Evolutionary conservation across 2,888 invertebrate species (phyloP), one percentile per base, ranked within the genome.

Genomic region (Endotricha flammealis): DNA sequence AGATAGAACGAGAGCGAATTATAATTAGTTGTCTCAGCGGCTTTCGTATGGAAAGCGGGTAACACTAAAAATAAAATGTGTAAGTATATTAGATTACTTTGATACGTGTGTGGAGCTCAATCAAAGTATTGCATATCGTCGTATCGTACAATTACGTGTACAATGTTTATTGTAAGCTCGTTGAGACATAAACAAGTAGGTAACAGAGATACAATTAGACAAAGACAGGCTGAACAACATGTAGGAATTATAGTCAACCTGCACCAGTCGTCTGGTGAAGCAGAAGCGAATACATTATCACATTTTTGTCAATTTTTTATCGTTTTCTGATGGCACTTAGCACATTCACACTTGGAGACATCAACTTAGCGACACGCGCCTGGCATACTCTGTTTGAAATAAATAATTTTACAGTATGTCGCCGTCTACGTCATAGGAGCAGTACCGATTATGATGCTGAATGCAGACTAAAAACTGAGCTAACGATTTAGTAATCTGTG

Each of bases 301-400:
- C 57, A 61, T 53, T 57, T 57, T 52, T 42, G 50, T 52, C 48
- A 41, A 51, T 43, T 46, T 50, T n/a, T 38, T 46, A 44, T 48
- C 55, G 48, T 53, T 43, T 46, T 33, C 45, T 22, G 36, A 60
- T 60, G 59, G 58, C 62, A 58, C 57, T 48, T 53, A 43, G 40
- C 51, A 50, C 46, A 45, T 52, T 50, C 42, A 56, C 29, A 34
- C 25, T 6, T 17, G 30, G 20, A 51, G 42, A 42, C 32, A 49
- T 38, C 30, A 43, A 44, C 44, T 41, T 31, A 31, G 41, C 20
- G 41, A 40, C 50, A 48, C 51, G 33, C 34, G 41, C 17, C 17
- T 30, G 17, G 17, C 14, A 36, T 17, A 11, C 16, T 36, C 10
- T 20, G 24, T 43, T 29, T 11, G 6, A 35, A 41, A 32, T 42